Evolutionary conservation across 1,140 invertebrate genomes (phyloP), one percentile per base, ranked within the genome.

Genomic region (Drosophila micromelanica): DNA sequence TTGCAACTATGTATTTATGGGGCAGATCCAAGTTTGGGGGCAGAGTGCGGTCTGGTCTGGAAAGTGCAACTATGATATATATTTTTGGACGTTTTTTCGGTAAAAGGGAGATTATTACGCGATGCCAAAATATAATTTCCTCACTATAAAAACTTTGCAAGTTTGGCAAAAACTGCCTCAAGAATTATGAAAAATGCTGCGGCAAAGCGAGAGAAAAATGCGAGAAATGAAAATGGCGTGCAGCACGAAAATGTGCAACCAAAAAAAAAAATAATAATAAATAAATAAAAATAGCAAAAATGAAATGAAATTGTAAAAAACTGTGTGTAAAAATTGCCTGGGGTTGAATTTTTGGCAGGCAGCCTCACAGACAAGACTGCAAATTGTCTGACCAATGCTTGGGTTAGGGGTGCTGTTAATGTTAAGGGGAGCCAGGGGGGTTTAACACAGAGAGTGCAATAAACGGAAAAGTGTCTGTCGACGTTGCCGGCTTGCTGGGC

Each of bases 181-280:
- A 87, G 85, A 87, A 87, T 87, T 87, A 89, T 87, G 82, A 87
- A 87, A 87, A 87, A 82, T 89, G 84, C 55, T 79, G 82, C 80
- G 73, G 81, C 68, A 71, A 64, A 76, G 62, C 62, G 32, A 69
- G 61, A 68, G 48, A 76, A 70, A 67, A 75, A 51, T 48, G 56
- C 51, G 55, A 52, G 56, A 60, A 73, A 82, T 67, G 61, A 87
- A 87, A 82, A 87, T 87, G 84, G 84, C 82, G 82, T 87, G 82
- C 62, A 52, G 84, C 84, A 90, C 86, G 86, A 90, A 90, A 90
- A 86, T 86, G 81, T 79, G 52, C 76, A 72, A 69, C 56, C 69
- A 51, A 62, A 79, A 70, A 67, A n/a, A n/a, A n/a, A n/a, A n/a
- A n/a, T n/a, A n/a, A n/a, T n/a, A n/a, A n/a, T n/a, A n/a, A n/a